A percentile compares a stretch with the other conserved stretches of the same genome.
phyloP scores from a whole-genome alignment of 2,113 vertebrate species.

The Oncorhynchus nerka region DNA sequence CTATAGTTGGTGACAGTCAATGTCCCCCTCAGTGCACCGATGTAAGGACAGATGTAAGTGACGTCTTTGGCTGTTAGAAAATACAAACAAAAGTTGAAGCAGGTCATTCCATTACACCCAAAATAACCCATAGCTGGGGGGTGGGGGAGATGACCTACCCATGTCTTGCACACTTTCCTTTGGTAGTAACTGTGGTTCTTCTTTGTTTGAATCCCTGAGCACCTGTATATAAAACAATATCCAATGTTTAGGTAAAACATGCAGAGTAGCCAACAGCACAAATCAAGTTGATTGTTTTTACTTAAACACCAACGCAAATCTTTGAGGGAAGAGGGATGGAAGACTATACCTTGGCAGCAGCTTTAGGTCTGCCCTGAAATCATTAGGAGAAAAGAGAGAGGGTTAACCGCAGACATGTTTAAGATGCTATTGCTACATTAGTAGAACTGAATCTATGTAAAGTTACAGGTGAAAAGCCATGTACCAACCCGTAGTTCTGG shows the following conservation, averaged over 20 bases:
- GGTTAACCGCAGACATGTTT: not conserved
- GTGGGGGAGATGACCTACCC: constrained; percentile 45
- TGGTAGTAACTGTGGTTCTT: constrained; percentile 87
- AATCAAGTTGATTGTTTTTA: too few species aligned
- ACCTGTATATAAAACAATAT: constrained; percentile 37
- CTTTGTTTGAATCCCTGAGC: constrained; percentile 80
- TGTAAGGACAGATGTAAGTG: constrained; percentile 95
- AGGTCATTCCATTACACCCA: not conserved
- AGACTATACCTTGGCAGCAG: constrained; percentile 58
- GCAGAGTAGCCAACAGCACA: not conserved
- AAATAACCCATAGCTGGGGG: not conserved
- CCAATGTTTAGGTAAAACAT: too few species aligned
- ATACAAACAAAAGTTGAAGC: not conserved
- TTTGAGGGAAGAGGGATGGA: not conserved
- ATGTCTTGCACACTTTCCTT: constrained; percentile 89
- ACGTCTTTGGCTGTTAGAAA: constrained; percentile 84
- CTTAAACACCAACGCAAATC: not conserved
- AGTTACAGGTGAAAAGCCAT: not conserved
- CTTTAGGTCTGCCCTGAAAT: constrained; percentile 61
- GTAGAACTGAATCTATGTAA: not conserved
- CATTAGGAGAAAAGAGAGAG: not conserved
- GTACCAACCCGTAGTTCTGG: constrained; percentile 84
- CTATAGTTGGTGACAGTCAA: constrained; percentile 94
- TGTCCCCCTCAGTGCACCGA: constrained; percentile 87
- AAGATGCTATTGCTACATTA: not conserved